A percentile compares a stretch with the other conserved stretches of the same genome.
phyloP scores from a whole-genome alignment of 2,888 invertebrate genomes.

The Drosophila acutilabella region DNA sequence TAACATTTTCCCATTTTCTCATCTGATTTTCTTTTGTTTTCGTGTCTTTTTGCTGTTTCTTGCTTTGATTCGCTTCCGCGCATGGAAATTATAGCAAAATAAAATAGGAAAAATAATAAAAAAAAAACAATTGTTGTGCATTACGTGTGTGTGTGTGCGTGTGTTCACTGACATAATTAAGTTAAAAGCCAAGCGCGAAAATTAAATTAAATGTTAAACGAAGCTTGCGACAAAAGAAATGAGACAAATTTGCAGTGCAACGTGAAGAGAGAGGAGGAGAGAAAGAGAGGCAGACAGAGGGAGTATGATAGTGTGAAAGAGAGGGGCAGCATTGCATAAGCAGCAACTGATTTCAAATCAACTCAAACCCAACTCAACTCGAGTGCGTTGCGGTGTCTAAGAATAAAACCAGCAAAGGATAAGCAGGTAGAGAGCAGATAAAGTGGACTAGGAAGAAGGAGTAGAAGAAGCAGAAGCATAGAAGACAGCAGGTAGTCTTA shows the following conservation, averaged over 20 bases:
- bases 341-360: background rate
- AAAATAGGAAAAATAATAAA: background rate
- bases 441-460: background rate
- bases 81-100: constrained; percentile 22
- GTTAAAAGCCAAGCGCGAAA: constrained; percentile 42
- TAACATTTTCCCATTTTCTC: background rate
- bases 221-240: constrained; percentile 57
- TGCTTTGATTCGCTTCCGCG: constrained; percentile 43
- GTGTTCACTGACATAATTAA: constrained; percentile 69
- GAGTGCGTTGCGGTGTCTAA: background rate
- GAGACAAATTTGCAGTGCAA: constrained; percentile 43
- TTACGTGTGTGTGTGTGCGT: constrained; percentile 8
- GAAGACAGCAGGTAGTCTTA: background rate
- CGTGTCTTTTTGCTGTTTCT: background rate
- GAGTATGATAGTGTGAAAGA: background rate
- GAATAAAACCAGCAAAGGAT: background rate
- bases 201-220: constrained; percentile 56
- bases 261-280: background rate
- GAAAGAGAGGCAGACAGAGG: background rate
- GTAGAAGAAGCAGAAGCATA: no score
- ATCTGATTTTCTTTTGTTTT: background rate
- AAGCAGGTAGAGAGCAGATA: constrained; percentile 2
- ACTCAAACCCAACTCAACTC: background rate
- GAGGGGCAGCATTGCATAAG: constrained; percentile 40
- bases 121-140: constrained; percentile 40